Evolutionary conservation across 2,888 invertebrate species (phyloP), one percentile per base, ranked within the genome.

Genomic region (Epistrophella euchroma): DNA sequence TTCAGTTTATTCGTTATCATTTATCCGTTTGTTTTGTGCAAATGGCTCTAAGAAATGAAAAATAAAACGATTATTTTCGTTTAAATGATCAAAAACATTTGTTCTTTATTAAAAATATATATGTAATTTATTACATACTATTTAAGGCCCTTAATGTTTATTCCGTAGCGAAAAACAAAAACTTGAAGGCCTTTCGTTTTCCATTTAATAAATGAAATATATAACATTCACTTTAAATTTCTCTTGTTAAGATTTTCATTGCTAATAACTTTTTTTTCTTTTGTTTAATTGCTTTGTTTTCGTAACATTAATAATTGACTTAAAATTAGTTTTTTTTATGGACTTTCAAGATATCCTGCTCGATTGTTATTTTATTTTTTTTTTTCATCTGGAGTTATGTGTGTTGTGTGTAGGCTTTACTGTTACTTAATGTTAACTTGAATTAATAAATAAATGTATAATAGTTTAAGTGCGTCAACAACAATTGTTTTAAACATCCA

Each of bases 361-460:
- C 45, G 47, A 64, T 70, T 64, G 17, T 72, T 75, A 78, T 45
- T 60, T 68, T 37, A 35, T 56, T 62, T 43, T 43, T 37, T 43
- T 56, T 62, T 43, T 43, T 64, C 43, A 75, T 35, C 25, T 78
- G 52, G 28, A 78, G 60, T 74, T 73, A 83, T 66, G 47, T 52
- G 62, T 66, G 47, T 64, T 40, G 37, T 60, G 37, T 60, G 71
- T 58, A 50, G 47, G 37, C 15, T 19, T 60, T 60, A 22, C 2
- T 76, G 43, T 78, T 68, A 62, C 7, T 58, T 66, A 71, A 85
- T 72, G 76, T 81, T 85, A 81, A 55, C 22, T 85, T 81, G 73
- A 81, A 81, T 85, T 68, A 85, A 85, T 81, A 85, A 76, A 85
- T 81, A 76, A 81, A 81, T 76, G 85, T 83, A 58, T 60, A 28